phyloP scores from a whole-genome alignment of 2,888 invertebrate species.

The Ennomos quercinarius region DNA sequence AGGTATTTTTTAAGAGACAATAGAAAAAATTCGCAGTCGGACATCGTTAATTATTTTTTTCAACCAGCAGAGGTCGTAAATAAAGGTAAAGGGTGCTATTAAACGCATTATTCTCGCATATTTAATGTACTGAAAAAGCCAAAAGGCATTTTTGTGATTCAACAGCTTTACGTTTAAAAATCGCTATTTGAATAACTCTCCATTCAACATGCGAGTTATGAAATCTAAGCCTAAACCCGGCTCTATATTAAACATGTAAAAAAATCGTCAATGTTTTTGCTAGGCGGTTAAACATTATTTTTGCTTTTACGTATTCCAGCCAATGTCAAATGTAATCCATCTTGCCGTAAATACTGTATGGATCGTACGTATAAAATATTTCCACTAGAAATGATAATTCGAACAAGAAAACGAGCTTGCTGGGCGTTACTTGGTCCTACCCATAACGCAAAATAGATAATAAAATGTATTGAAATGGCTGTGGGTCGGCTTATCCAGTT shows the following conservation, averaged over 20 bases:
- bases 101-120: constrained; percentile 83
- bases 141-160: constrained; percentile 68
- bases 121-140: constrained; percentile 83
- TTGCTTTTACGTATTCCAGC: constrained; percentile 1
- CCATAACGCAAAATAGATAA: constrained; percentile 80
- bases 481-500: constrained; percentile 84
- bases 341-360: constrained; percentile 21
- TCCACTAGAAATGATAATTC: constrained; percentile 36
- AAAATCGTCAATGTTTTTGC: constrained; percentile 9
- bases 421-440: constrained; percentile 55
- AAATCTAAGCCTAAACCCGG: constrained; percentile 22
- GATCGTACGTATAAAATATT: constrained; percentile 27
- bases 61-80: constrained; percentile 73
- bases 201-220: constrained; percentile 59
- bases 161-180: constrained; percentile 75
- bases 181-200: constrained; percentile 69
- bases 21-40: constrained; percentile 66
- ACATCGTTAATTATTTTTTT: constrained; percentile 79
- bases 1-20: constrained; percentile 68
- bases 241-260: constrained; percentile 2
- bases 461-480: constrained; percentile 85
- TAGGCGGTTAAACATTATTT: constrained; percentile 8
- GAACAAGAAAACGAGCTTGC: constrained; percentile 46
- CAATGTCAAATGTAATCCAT: constrained; percentile 24
- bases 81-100: constrained; percentile 83